Evolutionary conservation across 2,797 vertebrate genomes (phyloP).

Genomic region (Trichosurus vulpecula): DNA sequence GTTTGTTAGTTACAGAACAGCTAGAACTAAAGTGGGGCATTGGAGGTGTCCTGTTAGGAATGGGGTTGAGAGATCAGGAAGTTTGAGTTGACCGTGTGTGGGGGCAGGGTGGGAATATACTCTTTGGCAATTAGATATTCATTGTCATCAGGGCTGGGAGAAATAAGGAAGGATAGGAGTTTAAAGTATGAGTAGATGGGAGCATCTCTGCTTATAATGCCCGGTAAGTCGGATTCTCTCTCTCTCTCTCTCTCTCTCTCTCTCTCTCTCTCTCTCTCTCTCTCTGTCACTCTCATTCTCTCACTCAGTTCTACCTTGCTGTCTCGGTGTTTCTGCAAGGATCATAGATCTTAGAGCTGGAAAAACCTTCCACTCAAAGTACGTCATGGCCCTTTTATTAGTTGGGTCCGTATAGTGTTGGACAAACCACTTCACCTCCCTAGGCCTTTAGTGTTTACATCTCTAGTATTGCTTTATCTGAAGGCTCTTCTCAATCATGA

Average conservation of each 20-base stretch:
- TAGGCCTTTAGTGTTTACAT: neutral
- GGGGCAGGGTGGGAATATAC: neutral
- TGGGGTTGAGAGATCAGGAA: neutral
- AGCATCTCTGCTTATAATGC: neutral
- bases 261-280: no score
- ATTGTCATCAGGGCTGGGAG: neutral
- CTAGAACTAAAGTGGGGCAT: neutral
- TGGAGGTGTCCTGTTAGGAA: neutral
- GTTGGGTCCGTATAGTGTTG: neutral
- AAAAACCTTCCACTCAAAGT: neutral
- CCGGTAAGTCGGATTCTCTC: neutral
- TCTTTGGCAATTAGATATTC: neutral
- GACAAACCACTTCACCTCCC: neutral
- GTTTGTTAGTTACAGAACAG: neutral
- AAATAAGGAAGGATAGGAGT: neutral
- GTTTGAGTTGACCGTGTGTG: neutral
- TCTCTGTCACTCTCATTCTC: fast-evolving
- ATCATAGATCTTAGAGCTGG: neutral
- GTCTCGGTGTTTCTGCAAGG: neutral
- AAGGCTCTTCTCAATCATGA: neutral
- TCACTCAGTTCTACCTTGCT: neutral
- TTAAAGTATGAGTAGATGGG: neutral
- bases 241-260: neutral
- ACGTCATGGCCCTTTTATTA: neutral
- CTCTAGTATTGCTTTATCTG: neutral